Base-by-base conservation (phyloP, 1,140 invertebrate genomes). In the Sipha flava region DNA sequence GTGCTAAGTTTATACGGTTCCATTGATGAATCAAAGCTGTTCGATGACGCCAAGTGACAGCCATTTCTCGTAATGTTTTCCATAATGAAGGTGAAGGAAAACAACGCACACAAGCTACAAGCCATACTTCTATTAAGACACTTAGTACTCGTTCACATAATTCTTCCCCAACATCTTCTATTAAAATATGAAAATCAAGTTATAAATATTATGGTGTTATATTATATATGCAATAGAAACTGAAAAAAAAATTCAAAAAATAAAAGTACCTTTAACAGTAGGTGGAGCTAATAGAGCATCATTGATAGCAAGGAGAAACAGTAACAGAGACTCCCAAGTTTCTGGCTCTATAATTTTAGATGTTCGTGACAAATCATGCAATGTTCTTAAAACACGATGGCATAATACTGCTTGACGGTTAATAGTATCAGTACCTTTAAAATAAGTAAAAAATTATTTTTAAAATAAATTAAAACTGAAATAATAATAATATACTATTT, bases 91-190 rank as follows among this genome's bases (percentile, higher is more conserved):
- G 96, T 6, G 95, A 93, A 16, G 96, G 96, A 87, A 94, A 94
- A 85, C 92, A 97, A 75, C 92, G 91, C 68, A 90, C 91, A 85
- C 96, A 98, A 1, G 96, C 95, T 26, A 97, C 86, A 29, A 98
- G 87, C 96, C 96, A 98, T 1, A 98, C 92, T 87, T 98, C 95
- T 85, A 98, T 94, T 21, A 99, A 88, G 34, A 97, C 96, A 80
- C 93, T 94, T 9, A 99, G 87, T 45, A 98, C 94, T 64, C 97
- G 86, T 85, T 98, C 95, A 86, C 95, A 97, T 26, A 99, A 87
- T 84, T 98, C 95, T 85, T 97, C 95, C 0, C 95, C 95, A 64
- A 95, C 94, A 85, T 97, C 94, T 86, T 97, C 95, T 89, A 80
- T 21, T 31, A 45, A 68, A 80, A 70, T 70, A n/a, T n/a, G n/a